Evolutionary conservation across 2,113 vertebrate species (phyloP), one percentile per base, ranked within the genome.

Genomic region (Saccopteryx leptura): DNA sequence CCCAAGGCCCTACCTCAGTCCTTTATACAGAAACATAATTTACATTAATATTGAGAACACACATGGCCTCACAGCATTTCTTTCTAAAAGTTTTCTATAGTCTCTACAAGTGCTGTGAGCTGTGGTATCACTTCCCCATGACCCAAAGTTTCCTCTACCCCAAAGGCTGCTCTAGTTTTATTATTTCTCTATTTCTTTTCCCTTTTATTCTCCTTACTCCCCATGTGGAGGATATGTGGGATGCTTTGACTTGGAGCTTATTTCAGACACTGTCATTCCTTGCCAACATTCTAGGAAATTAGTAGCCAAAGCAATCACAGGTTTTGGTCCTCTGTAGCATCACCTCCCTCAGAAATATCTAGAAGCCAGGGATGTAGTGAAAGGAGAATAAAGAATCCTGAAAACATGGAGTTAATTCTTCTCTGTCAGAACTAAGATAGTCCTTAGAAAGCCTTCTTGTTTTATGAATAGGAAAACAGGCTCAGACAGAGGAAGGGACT

Each of bases 201-300:
- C 80, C 46, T 50, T 94, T 93, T 76, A 69, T 63, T 60, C 5
- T 52, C 11, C 23, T 91, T 82, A 82, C 7, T 90, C 68, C 50
- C 14, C 4, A 7, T 88, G 33, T 89, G 23, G 14, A 48, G 12
- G 26, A 56, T 17, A 75, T 68, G 17, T 23, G 48, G 6, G 19
- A 58, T 71, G 9, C 15, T 91, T 76, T 89, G 83, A 56, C 74
- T 93, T 46, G 56, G 31, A 80, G 54, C 8, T 86, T 88, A 91
- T 66, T 76, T 93, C 33, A 33, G 84, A 78, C 15, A 3, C 13
- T 24, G 31, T 4, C 28, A n/a, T 52, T 90, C 46, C 23, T 88
- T 92, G 78, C 80, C 52, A 93, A 66, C 39, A 81, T 88, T 93
- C 7, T 18, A 31, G 66, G 19, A 95, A 91, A 23, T 8, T 78